These are phyloP conservation scores for Bathynomus jamesi DNA, from an alignment of 1,140 invertebrate species.

Conservation along the genomic window DNA sequence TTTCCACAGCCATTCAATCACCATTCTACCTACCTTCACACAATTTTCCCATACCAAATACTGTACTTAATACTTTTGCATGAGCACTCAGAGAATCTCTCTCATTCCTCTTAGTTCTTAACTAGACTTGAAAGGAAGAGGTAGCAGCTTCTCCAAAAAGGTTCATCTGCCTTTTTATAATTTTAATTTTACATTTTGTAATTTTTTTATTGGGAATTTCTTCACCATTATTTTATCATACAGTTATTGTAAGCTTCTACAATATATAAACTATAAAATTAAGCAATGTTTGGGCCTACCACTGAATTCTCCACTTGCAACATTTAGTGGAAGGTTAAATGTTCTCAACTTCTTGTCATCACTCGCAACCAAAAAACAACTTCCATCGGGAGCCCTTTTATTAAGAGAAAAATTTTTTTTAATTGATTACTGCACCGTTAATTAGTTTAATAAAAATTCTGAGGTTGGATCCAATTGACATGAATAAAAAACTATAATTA, in stretches of 20 bases:
- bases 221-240: not conserved
- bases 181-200: not conserved
- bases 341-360: not conserved
- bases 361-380: not conserved
- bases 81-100: too few relatives aligned
- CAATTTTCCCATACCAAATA: too few relatives aligned
- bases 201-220: not conserved
- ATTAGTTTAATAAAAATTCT: not conserved
- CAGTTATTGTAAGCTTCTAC: not conserved
- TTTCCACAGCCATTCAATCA: too few relatives aligned
- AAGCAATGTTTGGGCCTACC: not conserved
- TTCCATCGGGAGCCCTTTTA: not conserved
- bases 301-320: not conserved
- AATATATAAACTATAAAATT: not conserved
- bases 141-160: too few relatives aligned
- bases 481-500: not conserved
- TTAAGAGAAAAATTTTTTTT: too few relatives aligned
- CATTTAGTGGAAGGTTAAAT: not conserved
- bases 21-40: too few relatives aligned
- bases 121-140: too few relatives aligned
- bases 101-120: too few relatives aligned
- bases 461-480: not conserved
- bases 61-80: too few relatives aligned
- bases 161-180: not conserved
- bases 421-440: too few relatives aligned